Evolutionary conservation across 2,113 vertebrate genomes (phyloP).

Genomic region (Anseranas semipalmata): DNA sequence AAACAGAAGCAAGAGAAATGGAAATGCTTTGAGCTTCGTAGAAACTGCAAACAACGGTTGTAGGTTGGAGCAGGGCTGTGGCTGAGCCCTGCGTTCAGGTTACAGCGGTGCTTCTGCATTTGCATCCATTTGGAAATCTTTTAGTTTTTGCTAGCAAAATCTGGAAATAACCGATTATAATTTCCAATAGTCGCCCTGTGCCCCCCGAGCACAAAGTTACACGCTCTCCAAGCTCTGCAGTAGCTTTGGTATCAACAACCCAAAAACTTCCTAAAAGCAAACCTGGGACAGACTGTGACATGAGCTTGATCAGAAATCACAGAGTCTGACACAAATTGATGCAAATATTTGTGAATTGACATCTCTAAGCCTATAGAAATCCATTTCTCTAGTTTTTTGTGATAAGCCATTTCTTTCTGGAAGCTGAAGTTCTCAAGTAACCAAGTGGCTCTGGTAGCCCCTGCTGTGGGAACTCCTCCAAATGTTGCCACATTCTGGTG

Average conservation of each 20-base stretch:
- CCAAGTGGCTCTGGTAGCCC: not conserved
- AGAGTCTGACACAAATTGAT: no score
- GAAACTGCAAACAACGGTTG: no score
- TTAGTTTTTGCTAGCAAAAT: no score
- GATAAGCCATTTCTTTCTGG: not conserved
- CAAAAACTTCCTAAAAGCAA: not conserved
- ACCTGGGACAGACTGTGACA: fast-evolving
- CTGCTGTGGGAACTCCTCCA: not conserved
- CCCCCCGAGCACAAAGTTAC: fast-evolving
- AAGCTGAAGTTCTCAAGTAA: not conserved
- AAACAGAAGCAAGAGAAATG: fast-evolving
- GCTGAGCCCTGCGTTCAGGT: not conserved
- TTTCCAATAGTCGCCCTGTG: not conserved
- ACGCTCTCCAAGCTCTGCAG: not conserved
- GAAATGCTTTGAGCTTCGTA: not conserved
- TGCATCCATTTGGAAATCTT: not conserved
- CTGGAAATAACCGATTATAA: not conserved
- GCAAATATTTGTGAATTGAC: not conserved
- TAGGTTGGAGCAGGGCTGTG: no score
- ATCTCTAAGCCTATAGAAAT: not conserved
- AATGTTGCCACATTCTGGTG: not conserved
- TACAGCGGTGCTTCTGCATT: not conserved
- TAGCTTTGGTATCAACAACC: not conserved
- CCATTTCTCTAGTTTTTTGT: not conserved
- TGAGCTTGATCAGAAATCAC: fast-evolving